Base-by-base conservation (phyloP, 2,797 vertebrate species). In the Arrhamphus sclerolepis region DNA sequence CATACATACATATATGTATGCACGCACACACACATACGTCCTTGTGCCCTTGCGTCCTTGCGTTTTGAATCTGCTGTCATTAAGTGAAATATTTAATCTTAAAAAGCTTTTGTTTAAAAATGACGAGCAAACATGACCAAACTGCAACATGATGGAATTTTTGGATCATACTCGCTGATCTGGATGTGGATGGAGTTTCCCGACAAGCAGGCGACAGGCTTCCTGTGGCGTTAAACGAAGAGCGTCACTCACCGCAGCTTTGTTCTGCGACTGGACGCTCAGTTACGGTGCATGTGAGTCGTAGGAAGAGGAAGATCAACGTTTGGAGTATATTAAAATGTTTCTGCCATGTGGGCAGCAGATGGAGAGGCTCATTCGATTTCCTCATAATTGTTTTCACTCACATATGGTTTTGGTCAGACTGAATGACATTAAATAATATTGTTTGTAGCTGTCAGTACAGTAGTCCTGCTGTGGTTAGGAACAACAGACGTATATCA, bases 321-420 rank as follows among this genome's bases (percentile, higher is more conserved):
- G 87, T 88, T 88, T 89, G 89, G 86, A 78, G 81, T 58, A 57
- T 72, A 87, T 88, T 86, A 88, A 60, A 64, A 60, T 78, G 29
- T 41, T 75, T 75, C 81, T 80, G 82, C 85, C 86, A 82, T 89
- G 84, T 67, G 84, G 71, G 78, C 77, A 78, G 78, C 85, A 87
- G 89, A 88, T 87, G 81, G 77, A 70, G n/a, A n/a, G n/a, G n/a
- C 81, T 88, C 87, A 85, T 83, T 86, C 66, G 56, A 85, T 85
- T 82, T 86, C 78, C 80, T 73, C 62, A 18, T 58, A 42, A 77
- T 87, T 69, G 70, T 71, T 80, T 86, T 83, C 59, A 58, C 67
- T 75, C 61, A 11, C 82, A 86, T 72, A 53, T 46, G 73, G 70
- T 78, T 86, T 75, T 67, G 73, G 82, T 83, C 61, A 54, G 59